Evolutionary conservation across 1,140 invertebrate species (phyloP), one percentile per base, ranked within the genome.

Genomic region (Anagrus nilaparvatae): DNA sequence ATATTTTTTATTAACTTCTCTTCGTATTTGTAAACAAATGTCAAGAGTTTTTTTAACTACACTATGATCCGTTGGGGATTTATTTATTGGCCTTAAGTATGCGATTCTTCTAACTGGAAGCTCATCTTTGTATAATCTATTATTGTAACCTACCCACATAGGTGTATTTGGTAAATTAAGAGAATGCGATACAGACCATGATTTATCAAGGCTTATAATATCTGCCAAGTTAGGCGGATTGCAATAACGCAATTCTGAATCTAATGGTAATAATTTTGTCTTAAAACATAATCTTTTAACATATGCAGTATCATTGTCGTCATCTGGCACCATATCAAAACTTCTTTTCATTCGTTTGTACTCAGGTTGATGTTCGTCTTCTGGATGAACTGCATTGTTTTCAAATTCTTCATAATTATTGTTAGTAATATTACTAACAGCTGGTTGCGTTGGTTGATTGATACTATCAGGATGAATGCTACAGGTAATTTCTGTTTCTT

Each of bases 71-170:
- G 60, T 66, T 27, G 56, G 58, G 12, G 54, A 58, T 18, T 25
- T 4, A 52, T 64, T 61, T 23, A 64, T 61, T 20, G 48, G 40
- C n/a, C 48, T 39, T 18, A 60, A 40, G 36, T 60, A 58, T 3
- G 33, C 44, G 23, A 58, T 34, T 46, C 43, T 51, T 34, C 56
- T 54, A 30, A 14, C 43, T 16, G 3, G 18, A 31, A 25, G 25
- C 8, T 38, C 24, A 33, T 58, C 48, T 4, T 18, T 34, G 1
- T 21, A 19, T 8, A 47, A 44, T 28, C 17, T 42, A 13, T 21
- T 38, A 40, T 56, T 54, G 19, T 44, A 55, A 14, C 53, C 51
- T 13, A 45, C 43, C 52, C 53, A 57, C 50, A 52, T 55, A 9
- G 55, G 55, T 14, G 39, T 47, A 8, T 47, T 37, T 31, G 34